A percentile compares a stretch with the other conserved stretches of the same genome.
These are phyloP conservation scores for Epinephelus moara DNA, from an alignment of 2,113 vertebrate genomes.

Conservation along the genomic window DNA sequence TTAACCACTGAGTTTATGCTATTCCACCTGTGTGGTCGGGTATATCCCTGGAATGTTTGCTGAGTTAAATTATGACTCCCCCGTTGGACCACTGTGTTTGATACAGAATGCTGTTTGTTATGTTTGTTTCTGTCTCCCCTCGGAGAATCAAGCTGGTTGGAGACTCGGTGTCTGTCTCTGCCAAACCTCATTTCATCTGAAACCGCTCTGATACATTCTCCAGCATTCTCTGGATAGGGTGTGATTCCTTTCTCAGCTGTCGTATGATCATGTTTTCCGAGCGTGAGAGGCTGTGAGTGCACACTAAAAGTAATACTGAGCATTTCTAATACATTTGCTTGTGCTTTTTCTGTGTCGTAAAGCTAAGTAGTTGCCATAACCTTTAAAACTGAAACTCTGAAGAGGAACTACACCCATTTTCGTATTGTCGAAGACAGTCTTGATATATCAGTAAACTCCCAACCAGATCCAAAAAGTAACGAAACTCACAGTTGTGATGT, in stretches of 20 bases:
- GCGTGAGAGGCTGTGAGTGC: slow-evolving; percentile 5
- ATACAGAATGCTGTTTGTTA: slow-evolving; percentile 36
- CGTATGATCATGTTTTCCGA: slow-evolving; percentile 39
- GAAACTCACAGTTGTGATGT: no score
- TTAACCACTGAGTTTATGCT: slow-evolving; percentile 25
- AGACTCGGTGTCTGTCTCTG: slow-evolving; percentile 37
- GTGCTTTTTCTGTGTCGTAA: background rate
- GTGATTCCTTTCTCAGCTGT: slow-evolving; percentile 36
- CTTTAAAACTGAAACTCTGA: background rate
- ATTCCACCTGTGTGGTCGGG: slow-evolving; percentile 6
- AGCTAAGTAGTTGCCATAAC: background rate
- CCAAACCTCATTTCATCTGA: slow-evolving; percentile 61
- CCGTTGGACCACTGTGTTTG: slow-evolving; percentile 9
- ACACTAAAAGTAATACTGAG: slow-evolving; percentile 1
- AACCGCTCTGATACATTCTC: slow-evolving; percentile 34
- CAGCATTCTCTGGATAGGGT: slow-evolving; percentile 14
- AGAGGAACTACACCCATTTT: background rate
- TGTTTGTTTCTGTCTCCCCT: slow-evolving; percentile 36
- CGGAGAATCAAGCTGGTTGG: slow-evolving; percentile 29
- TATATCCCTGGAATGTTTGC: slow-evolving; percentile 7
- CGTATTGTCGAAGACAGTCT: no score
- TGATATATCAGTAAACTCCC: no score
- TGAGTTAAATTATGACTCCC: slow-evolving; percentile 17
- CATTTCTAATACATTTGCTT: background rate
- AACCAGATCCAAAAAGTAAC: no score